Conservation (phyloP, 2,113 vertebrate species). For the Psilopogon haemacephalus region DNA sequence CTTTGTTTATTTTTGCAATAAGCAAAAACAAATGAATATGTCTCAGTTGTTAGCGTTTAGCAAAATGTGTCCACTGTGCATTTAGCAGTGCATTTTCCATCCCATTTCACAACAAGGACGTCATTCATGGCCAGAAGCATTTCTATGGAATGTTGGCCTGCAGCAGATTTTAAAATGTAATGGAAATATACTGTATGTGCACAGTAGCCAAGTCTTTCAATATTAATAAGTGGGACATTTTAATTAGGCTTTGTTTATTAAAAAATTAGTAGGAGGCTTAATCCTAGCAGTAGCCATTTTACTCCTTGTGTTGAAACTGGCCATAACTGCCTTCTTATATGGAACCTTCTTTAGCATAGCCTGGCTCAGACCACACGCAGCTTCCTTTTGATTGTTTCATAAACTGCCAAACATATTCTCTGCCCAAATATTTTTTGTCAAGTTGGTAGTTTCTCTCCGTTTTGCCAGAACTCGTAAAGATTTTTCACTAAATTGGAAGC, state of each 20-base stretch:
- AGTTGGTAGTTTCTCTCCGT: neutral
- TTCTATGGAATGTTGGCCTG: conserved; percentile 57
- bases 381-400: conserved; percentile 26
- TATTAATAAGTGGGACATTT: conserved; percentile 29
- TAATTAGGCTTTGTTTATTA: conserved; percentile 54
- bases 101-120: conserved; percentile 51
- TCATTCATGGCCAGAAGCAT: conserved; percentile 51
- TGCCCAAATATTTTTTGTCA: conserved; percentile 1
- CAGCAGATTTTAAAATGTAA: conserved; percentile 54
- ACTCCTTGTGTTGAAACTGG: conserved; percentile 20
- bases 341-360: neutral
- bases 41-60: conserved; percentile 58
- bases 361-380: conserved; percentile 35
- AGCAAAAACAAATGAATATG: conserved; percentile 62
- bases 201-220: conserved; percentile 67
- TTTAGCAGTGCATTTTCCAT: conserved; percentile 45
- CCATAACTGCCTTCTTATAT: neutral
- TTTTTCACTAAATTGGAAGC: neutral
- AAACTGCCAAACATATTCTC: conserved; percentile 24
- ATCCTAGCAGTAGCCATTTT: conserved; percentile 42
- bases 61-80: conserved; percentile 50
- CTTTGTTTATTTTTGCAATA: conserved; percentile 59
- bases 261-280: neutral
- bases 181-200: conserved; percentile 53
- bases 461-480: neutral